These are phyloP conservation scores for Halisarca cf. caerulea DNA, from an alignment of 37 sponge, comb jelly and placozoan species.

Conservation along the genomic window DNA sequence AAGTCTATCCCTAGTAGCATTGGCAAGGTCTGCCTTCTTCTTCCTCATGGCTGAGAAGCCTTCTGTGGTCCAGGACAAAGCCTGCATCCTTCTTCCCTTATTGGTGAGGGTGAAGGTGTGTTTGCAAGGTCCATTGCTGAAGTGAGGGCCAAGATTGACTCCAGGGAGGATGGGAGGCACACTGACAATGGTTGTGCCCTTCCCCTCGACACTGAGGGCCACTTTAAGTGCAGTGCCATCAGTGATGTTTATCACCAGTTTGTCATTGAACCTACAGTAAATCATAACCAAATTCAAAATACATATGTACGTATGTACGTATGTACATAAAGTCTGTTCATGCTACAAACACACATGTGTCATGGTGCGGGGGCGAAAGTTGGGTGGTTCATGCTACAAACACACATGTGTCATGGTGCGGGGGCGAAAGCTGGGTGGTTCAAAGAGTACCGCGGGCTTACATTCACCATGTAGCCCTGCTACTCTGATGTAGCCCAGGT, in stretches of 20 bases:
- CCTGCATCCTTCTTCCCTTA: slow-evolving; percentile 67
- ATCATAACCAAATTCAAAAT: not conserved
- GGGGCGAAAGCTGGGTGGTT: too few species aligned
- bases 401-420: too few species aligned
- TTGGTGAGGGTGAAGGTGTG: slow-evolving; percentile 80
- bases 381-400: too few species aligned
- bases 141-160: slow-evolving; percentile 91
- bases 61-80: slow-evolving; percentile 89
- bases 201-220: slow-evolving; percentile 73
- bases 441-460: too few species aligned
- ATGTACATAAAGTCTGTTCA: too few species aligned
- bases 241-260: slow-evolving; percentile 69
- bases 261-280: slow-evolving; percentile 79
- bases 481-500: too few species aligned
- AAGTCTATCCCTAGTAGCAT: slow-evolving; percentile 23
- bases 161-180: slow-evolving; percentile 78
- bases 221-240: slow-evolving; percentile 77
- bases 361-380: too few species aligned
- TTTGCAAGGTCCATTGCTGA: slow-evolving; percentile 64
- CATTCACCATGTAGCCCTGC: too few species aligned
- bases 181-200: slow-evolving; percentile 90
- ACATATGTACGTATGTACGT: not conserved
- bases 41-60: slow-evolving; percentile 70
- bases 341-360: too few species aligned
- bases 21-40: slow-evolving; percentile 59